Conservation (phyloP, 2,113 vertebrate species). For the Chionis minor region DNA sequence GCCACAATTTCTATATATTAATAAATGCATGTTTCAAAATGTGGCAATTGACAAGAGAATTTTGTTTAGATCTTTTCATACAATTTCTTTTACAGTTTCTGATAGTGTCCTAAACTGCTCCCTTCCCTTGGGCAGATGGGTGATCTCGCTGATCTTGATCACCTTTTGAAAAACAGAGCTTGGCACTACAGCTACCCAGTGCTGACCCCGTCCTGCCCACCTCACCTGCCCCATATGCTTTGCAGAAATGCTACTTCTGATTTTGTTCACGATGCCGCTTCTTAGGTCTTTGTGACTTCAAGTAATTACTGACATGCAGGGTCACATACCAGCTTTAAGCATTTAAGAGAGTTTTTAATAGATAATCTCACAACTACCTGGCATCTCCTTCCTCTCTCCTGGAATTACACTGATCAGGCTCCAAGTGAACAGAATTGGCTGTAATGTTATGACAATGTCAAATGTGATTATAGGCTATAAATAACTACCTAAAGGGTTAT, state of each 20-base stretch:
- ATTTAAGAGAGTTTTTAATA: background rate
- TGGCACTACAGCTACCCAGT: background rate
- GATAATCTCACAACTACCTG: background rate
- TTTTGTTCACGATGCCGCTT: background rate
- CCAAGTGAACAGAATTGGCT: background rate
- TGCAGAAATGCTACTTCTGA: background rate
- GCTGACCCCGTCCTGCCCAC: background rate
- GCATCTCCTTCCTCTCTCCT: background rate
- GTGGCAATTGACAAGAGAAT: background rate
- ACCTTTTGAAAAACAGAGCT: background rate
- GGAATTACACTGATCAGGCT: background rate
- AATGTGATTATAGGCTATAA: background rate
- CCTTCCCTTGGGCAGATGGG: background rate
- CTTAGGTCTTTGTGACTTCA: background rate
- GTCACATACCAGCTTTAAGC: background rate
- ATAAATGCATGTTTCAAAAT: background rate
- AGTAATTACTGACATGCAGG: background rate
- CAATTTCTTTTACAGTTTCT: background rate
- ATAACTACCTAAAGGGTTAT: background rate
- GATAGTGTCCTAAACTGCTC: background rate
- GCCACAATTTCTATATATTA: background rate
- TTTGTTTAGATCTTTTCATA: background rate
- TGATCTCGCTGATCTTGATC: background rate
- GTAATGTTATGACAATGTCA: background rate
- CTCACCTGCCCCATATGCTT: background rate